Percentiles rank a stretch among this genome's conserved stretches.
phyloP scores from a whole-genome alignment of 2,113 vertebrate species.

The Dasyurus viverrinus region DNA sequence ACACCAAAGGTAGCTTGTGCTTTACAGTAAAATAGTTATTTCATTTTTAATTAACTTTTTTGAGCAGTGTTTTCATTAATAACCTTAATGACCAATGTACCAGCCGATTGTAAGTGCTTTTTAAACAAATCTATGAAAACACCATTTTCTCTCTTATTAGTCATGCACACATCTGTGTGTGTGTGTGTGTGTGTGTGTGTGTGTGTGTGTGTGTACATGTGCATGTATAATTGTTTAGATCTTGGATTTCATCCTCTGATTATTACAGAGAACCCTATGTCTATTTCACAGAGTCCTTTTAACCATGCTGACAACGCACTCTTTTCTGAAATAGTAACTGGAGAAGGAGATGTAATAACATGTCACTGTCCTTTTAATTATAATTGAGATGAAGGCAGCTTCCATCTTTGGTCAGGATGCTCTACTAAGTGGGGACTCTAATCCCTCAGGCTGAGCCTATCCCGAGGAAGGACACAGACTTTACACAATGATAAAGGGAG shows the following conservation, averaged over 20 bases:
- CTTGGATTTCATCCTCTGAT: conserved; percentile 32
- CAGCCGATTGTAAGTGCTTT: background rate
- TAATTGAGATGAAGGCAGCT: conserved; percentile 21
- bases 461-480: conserved; percentile 2
- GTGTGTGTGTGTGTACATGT: too few relatives aligned
- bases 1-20: conserved; percentile 51
- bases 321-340: conserved; percentile 41
- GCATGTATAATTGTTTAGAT: background rate
- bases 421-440: background rate
- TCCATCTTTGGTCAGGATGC: background rate
- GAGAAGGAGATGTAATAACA: conserved; percentile 23
- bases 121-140: background rate
- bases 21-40: conserved; percentile 62
- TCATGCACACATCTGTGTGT: background rate
- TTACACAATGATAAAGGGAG: background rate
- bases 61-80: conserved; percentile 65
- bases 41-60: conserved; percentile 78
- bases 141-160: background rate
- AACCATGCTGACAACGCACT: background rate
- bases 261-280: conserved; percentile 26
- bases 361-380: conserved; percentile 21
- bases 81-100: background rate
- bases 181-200: too few relatives aligned
- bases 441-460: background rate
- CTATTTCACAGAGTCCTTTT: conserved; percentile 1